These are phyloP conservation scores for Panulirus ornatus DNA, from an alignment of 1,140 invertebrate genomes.

Conservation along the genomic window DNA sequence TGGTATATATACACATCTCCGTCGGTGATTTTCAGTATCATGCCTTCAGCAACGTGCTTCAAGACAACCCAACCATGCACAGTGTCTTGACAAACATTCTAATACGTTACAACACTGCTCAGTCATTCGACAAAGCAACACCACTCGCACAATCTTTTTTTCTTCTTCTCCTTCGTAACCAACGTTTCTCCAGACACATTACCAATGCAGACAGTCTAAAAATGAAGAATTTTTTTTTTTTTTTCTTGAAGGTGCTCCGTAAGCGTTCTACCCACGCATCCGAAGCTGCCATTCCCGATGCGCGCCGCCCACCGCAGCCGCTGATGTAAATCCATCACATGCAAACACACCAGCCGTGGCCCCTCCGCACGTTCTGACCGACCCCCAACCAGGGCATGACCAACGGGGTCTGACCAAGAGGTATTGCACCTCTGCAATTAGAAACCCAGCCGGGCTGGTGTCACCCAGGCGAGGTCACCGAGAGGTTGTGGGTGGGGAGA, in stretches of 20 bases:
- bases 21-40: neutral
- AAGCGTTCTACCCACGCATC: no score
- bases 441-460: constrained; percentile 11
- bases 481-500: neutral
- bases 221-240: no score
- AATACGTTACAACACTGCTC: neutral
- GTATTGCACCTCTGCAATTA: neutral
- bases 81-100: neutral
- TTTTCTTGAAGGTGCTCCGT: no score
- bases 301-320: no score
- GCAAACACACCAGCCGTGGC: neutral
- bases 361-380: neutral
- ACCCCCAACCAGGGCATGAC: neutral
- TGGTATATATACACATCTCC: neutral
- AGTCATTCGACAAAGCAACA: neutral
- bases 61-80: neutral
- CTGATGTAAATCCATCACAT: no score
- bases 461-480: neutral
- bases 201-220: no score
- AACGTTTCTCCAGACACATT: neutral
- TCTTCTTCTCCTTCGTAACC: no score
- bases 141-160: neutral
- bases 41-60: neutral
- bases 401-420: neutral
- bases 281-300: no score